phyloP scores from a whole-genome alignment of 2,888 invertebrate genomes.

The Lottia scabra region DNA sequence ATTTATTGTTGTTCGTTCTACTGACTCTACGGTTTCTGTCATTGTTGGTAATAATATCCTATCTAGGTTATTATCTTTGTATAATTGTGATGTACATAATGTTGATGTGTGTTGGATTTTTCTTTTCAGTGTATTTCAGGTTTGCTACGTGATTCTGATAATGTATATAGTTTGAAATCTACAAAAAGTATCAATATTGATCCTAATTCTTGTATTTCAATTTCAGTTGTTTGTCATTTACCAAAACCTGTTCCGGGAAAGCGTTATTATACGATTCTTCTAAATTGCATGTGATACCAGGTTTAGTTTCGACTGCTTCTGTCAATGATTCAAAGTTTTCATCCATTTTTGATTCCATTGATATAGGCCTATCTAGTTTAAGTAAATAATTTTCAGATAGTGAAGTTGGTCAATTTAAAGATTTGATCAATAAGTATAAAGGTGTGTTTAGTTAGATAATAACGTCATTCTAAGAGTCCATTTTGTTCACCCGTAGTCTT shows the following conservation, averaged over 20 bases:
- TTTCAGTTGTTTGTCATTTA: neutral
- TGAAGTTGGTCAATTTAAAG: neutral
- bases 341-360: no score
- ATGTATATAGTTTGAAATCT: neutral
- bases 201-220: neutral
- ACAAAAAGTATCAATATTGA: neutral
- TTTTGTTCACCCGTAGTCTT: constrained; percentile 28
- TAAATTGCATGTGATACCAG: neutral
- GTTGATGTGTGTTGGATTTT: neutral
- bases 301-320: neutral
- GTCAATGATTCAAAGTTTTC: no score
- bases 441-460: constrained; percentile 14
- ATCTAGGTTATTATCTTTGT: neutral
- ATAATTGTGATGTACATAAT: neutral
- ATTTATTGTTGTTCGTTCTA: neutral
- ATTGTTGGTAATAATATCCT: neutral
- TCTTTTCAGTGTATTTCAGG: neutral
- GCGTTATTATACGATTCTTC: neutral
- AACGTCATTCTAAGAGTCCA: constrained; percentile 17
- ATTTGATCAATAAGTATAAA: neutral
- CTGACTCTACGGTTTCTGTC: neutral
- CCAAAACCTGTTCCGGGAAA: neutral
- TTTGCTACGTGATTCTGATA: neutral
- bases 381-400: neutral
- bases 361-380: no score